A percentile compares a stretch with the other conserved stretches of the same genome.
phyloP scores from a whole-genome alignment of 1,140 invertebrate genomes.

The Hestina assimilis region DNA sequence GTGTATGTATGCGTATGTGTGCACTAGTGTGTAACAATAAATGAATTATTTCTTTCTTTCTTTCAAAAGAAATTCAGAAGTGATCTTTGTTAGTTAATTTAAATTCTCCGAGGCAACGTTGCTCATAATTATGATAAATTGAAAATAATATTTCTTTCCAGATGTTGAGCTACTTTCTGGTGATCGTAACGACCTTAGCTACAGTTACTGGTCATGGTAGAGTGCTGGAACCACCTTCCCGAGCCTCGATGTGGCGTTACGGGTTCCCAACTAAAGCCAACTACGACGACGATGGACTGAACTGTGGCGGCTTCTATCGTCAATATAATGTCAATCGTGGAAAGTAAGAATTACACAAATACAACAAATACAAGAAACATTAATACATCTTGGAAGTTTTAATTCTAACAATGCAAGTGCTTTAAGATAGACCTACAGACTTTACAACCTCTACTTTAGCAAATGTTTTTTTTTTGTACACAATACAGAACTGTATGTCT shows the following conservation, averaged over 20 bases:
- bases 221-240: conserved; percentile 87
- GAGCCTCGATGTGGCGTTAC: conserved; percentile 88
- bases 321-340: conserved; percentile 85
- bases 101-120: background rate
- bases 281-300: conserved; percentile 93
- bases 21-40: no score
- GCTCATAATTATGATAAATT: background rate
- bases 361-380: no score
- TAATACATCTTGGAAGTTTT: no score
- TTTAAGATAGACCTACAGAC: no score
- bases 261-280: conserved; percentile 84
- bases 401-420: no score
- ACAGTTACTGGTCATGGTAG: conserved; percentile 82
- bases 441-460: no score
- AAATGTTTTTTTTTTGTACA: no score
- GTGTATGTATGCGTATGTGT: no score
- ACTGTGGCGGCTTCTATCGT: conserved; percentile 90
- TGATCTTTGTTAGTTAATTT: background rate
- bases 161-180: conserved; percentile 37
- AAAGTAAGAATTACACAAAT: conserved; percentile 81
- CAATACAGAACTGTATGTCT: no score
- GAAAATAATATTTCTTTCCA: conserved; percentile 24
- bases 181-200: conserved; percentile 20
- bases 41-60: no score
- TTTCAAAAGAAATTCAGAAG: no score